Base-by-base conservation (phyloP, 2,888 invertebrate genomes). In the Coenonympha glycerion region DNA sequence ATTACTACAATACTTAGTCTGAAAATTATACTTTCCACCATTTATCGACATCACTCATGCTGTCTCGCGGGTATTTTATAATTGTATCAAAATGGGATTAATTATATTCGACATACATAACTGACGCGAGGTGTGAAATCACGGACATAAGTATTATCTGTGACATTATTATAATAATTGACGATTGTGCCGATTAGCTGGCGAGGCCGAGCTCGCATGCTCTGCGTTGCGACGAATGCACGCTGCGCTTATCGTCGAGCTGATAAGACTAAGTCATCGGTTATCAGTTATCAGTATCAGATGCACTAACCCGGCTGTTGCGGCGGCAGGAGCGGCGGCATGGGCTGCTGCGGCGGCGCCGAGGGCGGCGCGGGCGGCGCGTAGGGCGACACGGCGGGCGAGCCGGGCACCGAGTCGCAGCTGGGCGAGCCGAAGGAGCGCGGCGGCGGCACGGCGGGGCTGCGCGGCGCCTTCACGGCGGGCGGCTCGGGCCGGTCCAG, bases 291-390 rank as follows among this genome's bases (percentile, higher is more conserved):
- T 19, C 26, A 15, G n/a, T 41, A 41, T 50, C n/a, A 18, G 39
- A 22, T 30, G 48, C 53, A 81, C 84, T 84, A 56, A 87, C 87
- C 86, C 54, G 86, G 84, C 65, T 82, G 80, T 64, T 77, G 88
- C 44, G 73, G 88, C 64, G 74, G 88, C 70, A 73, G 69, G 52
- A 83, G 78, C 56, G 87, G 90, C 48, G 87, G 87, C 77, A 88
- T 84, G 26, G 83, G 87, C 71, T 61, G 88, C 77, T 68, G 90
- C 79, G 71, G 91, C 34, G 34, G 91, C 24, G 34, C 21, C 79
- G 90, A 91, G 36, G 91, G 90, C 40, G 90, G 90, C 34, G 91
- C 81, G 31, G 70, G 75, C 30, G 69, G 85, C 50, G 86, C 79
- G 65, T 70, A 76, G 66, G 85, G 89, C 3, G 81, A 76, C 56